phyloP scores from a whole-genome alignment of 2,797 vertebrate species.

The Bryconaethiops microstoma region DNA sequence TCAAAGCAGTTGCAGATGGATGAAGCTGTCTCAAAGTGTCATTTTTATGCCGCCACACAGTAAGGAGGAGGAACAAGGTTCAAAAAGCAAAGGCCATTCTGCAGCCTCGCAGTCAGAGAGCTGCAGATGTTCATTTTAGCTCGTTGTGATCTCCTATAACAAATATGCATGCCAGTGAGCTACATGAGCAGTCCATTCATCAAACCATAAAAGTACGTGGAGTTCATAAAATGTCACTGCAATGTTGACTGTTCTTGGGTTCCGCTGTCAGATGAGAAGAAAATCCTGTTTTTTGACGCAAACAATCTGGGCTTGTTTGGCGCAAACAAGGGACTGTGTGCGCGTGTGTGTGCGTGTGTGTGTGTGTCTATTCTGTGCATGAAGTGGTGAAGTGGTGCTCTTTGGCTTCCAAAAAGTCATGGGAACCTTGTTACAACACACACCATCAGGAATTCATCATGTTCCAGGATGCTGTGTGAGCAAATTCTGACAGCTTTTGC shows the following conservation, averaged over 20 bases:
- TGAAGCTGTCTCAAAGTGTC: neutral
- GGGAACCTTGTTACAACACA: neutral
- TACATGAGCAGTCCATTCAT: neutral
- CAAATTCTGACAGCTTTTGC: neutral
- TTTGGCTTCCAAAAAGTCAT: neutral
- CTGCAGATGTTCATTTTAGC: neutral
- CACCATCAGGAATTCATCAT: neutral
- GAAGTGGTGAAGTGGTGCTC: too few species aligned
- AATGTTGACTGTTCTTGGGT: neutral
- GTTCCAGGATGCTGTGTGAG: neutral
- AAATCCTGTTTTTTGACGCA: neutral
- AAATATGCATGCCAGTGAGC: neutral
- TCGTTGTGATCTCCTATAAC: neutral
- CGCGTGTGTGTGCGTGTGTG: neutral
- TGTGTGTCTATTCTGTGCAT: too few species aligned
- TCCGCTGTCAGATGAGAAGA: neutral
- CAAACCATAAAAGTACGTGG: neutral
- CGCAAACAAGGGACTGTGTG: neutral
- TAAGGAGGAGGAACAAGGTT: neutral
- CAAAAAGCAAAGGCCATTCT: neutral
- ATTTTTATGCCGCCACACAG: neutral
- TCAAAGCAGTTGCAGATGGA: neutral
- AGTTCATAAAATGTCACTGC: conserved; percentile 8
- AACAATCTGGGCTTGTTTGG: neutral
- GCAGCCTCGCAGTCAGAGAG: neutral